phyloP scores from a whole-genome alignment of 2,888 invertebrate genomes.

The Pristionchus fissidentatus region DNA sequence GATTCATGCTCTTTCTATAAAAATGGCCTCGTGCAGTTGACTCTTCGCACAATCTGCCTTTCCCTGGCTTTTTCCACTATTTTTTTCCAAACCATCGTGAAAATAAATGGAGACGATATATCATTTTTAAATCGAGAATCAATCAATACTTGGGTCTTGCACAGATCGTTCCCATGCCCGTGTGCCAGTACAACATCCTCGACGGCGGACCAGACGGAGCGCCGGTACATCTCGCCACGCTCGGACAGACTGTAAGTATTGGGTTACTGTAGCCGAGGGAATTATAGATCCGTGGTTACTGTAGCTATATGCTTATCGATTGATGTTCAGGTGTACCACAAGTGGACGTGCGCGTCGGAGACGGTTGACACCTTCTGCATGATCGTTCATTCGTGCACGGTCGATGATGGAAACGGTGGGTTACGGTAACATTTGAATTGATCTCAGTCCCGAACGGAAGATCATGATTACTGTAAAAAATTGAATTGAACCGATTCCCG shows the following conservation, averaged over 20 bases:
- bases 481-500: no score
- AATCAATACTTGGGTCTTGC: no score
- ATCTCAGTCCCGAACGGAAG: neutral
- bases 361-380: constrained; percentile 75
- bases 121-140: neutral
- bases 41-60: no score
- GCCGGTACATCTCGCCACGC: constrained; percentile 73
- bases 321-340: constrained; percentile 68
- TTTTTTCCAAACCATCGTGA: no score
- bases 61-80: no score
- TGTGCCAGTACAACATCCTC: constrained; percentile 74
- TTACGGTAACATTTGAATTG: constrained; percentile 54
- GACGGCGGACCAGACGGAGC: constrained; percentile 74
- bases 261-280: neutral
- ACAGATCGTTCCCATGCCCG: constrained; percentile 74
- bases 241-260: constrained; percentile 68
- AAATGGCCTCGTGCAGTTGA: no score
- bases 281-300: no score
- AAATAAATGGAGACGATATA: no score
- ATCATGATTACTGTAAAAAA: neutral
- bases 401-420: constrained; percentile 74
- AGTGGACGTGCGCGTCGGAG: constrained; percentile 75
- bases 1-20: no score
- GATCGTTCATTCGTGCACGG: constrained; percentile 74
- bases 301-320: neutral